phyloP scores from a whole-genome alignment of 2,113 vertebrate genomes.

The Origma solitaria region DNA sequence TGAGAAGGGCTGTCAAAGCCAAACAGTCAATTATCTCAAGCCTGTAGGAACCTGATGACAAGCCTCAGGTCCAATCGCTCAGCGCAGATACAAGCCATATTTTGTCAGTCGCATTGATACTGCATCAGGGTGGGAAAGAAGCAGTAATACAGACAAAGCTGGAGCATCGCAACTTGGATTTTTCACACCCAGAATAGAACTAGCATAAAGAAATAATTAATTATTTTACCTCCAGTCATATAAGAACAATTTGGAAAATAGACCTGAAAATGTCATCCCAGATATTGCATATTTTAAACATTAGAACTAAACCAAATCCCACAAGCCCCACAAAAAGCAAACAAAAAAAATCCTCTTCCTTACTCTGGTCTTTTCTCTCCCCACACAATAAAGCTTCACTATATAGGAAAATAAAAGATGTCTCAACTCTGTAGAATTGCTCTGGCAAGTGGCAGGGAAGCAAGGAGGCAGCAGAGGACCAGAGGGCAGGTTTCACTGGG shows the following conservation, averaged over 20 bases:
- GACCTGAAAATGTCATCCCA: neutral
- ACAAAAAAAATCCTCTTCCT: neutral
- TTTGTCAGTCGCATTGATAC: neutral
- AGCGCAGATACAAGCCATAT: neutral
- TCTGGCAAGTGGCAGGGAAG: neutral
- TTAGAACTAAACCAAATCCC: neutral
- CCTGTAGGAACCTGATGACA: neutral
- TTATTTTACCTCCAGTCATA: neutral
- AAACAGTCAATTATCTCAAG: neutral
- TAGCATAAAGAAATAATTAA: neutral
- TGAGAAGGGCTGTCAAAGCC: neutral
- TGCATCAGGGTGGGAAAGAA: neutral
- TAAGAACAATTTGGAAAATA: neutral
- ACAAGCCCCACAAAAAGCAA: neutral
- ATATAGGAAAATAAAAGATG: neutral
- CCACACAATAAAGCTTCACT: neutral
- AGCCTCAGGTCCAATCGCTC: neutral
- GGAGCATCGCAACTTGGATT: neutral
- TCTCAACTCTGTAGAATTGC: neutral
- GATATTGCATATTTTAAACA: neutral
- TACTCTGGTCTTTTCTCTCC: neutral
- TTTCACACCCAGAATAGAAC: neutral
- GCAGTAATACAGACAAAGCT: neutral
- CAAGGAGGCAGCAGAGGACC: accelerated
- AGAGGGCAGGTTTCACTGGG: accelerated